These are phyloP conservation scores for Euphydryas editha DNA, from an alignment of 2,888 invertebrate genomes.

Conservation along the genomic window DNA sequence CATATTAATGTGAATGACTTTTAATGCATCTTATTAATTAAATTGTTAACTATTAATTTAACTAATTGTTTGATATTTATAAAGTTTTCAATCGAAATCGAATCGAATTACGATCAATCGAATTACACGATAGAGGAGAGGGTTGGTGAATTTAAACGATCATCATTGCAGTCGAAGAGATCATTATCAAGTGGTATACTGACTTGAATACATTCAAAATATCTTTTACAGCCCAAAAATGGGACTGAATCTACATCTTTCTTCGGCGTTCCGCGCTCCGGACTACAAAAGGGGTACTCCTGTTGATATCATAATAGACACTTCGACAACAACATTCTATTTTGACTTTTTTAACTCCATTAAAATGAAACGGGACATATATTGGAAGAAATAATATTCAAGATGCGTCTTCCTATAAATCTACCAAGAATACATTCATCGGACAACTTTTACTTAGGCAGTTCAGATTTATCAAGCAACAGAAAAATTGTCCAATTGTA, in stretches of 20 bases:
- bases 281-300: conserved; percentile 65
- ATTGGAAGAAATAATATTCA: conserved; percentile 21
- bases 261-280: conserved; percentile 59
- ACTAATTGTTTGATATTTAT: no score
- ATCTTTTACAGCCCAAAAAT: no score
- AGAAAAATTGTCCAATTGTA: conserved; percentile 4
- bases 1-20: not conserved
- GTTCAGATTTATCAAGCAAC: not conserved
- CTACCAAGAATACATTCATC: conserved; percentile 51
- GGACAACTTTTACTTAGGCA: conserved; percentile 38
- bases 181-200: not conserved
- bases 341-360: conserved; percentile 56
- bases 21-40: not conserved
- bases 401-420: conserved; percentile 59
- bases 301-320: conserved; percentile 58
- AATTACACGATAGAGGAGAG: no score
- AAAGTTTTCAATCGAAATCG: not conserved
- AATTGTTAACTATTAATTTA: no score
- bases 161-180: no score
- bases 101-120: no score
- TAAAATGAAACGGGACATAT: conserved; percentile 38
- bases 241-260: conserved; percentile 65
- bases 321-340: conserved; percentile 57
- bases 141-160: no score
- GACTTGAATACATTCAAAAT: not conserved